phyloP scores from a whole-genome alignment of 2,797 vertebrate genomes.

The Lindbergichthys nudifrons region DNA sequence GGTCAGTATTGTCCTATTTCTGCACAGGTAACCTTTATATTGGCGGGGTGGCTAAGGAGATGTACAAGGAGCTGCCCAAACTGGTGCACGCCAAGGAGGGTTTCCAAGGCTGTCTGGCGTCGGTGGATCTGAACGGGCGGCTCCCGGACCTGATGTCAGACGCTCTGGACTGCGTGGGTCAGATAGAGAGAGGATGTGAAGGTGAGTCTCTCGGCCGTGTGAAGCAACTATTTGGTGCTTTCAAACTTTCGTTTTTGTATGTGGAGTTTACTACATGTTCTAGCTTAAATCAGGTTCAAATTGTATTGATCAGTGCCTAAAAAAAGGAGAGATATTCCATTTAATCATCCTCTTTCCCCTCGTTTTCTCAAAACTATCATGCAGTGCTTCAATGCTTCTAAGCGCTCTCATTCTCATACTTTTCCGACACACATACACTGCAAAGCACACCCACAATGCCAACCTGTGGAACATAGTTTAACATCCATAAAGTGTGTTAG shows the following conservation, averaged over 20 bases:
- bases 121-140: conserved; percentile 94
- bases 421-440: conserved; percentile 19
- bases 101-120: conserved; percentile 97
- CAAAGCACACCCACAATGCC: conserved; percentile 49
- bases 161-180: conserved; percentile 94
- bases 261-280: too few relatives aligned
- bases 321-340: not conserved
- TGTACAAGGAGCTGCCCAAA: conserved; percentile 94
- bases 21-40: conserved; percentile 91
- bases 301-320: not conserved
- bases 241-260: conserved; percentile 1
- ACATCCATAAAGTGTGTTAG: conserved; percentile 68
- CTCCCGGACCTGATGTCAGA: conserved; percentile 96
- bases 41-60: conserved; percentile 95
- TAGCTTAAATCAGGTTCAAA: not conserved
- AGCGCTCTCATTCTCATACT: not conserved
- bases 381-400: not conserved
- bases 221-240: not conserved
- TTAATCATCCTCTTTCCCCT: not conserved
- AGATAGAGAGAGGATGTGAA: conserved; percentile 98
- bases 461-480: conserved; percentile 68
- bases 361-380: conserved; percentile 12
- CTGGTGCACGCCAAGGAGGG: conserved; percentile 96
- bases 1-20: conserved; percentile 69
- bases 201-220: conserved; percentile 80